These are phyloP conservation scores for Nebria salina DNA, from an alignment of 2,888 invertebrate genomes.

Conservation along the genomic window DNA sequence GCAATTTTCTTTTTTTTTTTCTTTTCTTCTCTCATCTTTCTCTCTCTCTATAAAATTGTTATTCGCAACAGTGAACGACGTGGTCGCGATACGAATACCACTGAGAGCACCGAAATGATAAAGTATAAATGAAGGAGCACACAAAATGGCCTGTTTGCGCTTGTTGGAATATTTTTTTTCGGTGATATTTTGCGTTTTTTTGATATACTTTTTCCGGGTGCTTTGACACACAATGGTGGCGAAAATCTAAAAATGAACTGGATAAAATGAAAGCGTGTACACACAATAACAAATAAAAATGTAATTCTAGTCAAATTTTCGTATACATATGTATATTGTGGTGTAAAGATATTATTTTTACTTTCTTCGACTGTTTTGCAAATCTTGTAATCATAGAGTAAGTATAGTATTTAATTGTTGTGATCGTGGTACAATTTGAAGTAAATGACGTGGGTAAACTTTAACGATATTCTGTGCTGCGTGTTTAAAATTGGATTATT, in stretches of 20 bases:
- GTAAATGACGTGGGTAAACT: background rate
- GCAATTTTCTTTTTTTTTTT: background rate
- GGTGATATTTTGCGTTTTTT: background rate
- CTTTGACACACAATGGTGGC: background rate
- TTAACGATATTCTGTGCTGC: background rate
- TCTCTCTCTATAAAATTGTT: constrained; percentile 27
- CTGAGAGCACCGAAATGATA: constrained; percentile 6
- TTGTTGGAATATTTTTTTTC: background rate
- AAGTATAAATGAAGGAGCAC: constrained; percentile 32
- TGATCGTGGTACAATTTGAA: background rate
- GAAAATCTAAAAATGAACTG: background rate
- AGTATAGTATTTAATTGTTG: background rate
- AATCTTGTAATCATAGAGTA: no score
- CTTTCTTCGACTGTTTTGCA: no score
- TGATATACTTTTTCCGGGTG: background rate
- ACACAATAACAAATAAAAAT: background rate
- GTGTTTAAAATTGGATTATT: constrained; percentile 3
- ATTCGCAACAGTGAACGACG: constrained; percentile 22
- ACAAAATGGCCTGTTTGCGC: constrained; percentile 8
- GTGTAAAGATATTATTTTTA: no score
- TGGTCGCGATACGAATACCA: constrained; percentile 18
- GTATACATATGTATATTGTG: background rate
- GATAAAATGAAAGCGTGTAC: background rate
- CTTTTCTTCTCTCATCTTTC: background rate
- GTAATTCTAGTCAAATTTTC: background rate